Evolutionary conservation across 2,113 vertebrate species (phyloP).

Genomic region (Bolborhynchus lineola): DNA sequence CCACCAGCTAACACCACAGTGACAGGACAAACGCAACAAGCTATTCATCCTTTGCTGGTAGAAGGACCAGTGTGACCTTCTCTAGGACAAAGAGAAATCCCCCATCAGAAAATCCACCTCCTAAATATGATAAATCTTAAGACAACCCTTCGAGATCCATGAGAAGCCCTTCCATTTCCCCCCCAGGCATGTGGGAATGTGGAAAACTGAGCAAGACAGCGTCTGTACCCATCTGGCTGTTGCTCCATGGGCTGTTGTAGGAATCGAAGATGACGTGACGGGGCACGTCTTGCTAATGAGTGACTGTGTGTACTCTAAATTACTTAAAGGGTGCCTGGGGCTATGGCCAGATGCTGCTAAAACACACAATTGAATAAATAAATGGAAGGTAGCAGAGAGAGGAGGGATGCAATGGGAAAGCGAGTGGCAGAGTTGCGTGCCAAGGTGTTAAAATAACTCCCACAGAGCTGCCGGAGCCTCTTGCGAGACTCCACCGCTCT

Average conservation of each 20-base stretch:
- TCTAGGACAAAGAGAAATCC: background rate
- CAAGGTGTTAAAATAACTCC: slow-evolving; percentile 53
- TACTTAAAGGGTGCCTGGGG: slow-evolving; percentile 49
- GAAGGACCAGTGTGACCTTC: background rate
- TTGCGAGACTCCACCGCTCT: slow-evolving; percentile 54
- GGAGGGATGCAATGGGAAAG: background rate
- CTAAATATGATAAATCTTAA: fast-evolving
- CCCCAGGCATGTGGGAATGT: background rate
- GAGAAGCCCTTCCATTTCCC: background rate
- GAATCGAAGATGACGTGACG: background rate
- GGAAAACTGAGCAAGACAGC: fast-evolving
- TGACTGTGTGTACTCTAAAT: background rate
- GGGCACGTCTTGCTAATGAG: background rate
- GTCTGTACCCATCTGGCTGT: background rate
- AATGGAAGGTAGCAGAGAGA: slow-evolving; percentile 5
- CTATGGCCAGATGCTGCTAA: slow-evolving; percentile 50
- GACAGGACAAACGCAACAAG: background rate
- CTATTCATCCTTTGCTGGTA: background rate
- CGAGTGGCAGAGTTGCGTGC: slow-evolving; percentile 17
- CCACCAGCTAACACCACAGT: background rate
- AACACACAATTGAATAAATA: slow-evolving; percentile 31
- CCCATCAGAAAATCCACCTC: background rate
- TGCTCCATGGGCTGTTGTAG: background rate
- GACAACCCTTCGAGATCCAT: background rate
- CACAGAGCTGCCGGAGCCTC: slow-evolving; percentile 64